These are phyloP conservation scores for Silurus lanzhouensis DNA, from an alignment of 2,797 vertebrate genomes.

Conservation along the genomic window DNA sequence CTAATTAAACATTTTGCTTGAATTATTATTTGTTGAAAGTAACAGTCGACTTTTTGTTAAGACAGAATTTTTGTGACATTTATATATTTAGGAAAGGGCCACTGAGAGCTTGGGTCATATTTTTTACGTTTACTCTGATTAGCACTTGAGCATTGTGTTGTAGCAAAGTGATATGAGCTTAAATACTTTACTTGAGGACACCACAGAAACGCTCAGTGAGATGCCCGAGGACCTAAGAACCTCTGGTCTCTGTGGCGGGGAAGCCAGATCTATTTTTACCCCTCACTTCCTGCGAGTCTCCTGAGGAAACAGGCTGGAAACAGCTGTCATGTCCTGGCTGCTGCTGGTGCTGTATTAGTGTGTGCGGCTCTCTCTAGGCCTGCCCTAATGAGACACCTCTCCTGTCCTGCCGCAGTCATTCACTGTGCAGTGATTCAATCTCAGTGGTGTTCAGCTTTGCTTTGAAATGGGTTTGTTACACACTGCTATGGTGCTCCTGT, in stretches of 20 bases:
- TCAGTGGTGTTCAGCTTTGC: background rate
- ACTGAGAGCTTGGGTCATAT: background rate
- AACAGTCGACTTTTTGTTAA: background rate
- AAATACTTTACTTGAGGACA: constrained; percentile 11
- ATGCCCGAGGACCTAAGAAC: constrained; percentile 17
- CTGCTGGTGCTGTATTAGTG: constrained; percentile 7
- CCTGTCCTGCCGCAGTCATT: constrained; percentile 18
- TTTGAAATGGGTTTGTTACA: constrained; percentile 1
- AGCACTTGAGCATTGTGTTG: background rate
- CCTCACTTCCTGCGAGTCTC: constrained; percentile 9
- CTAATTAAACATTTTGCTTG: background rate
- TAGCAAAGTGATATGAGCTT: background rate
- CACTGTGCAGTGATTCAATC: background rate
- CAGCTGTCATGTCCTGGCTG: constrained; percentile 44
- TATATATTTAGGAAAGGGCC: background rate
- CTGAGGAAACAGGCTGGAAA: constrained; percentile 43
- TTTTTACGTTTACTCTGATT: background rate
- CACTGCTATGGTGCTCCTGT: background rate
- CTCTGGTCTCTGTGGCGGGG: constrained; percentile 8
- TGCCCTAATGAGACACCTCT: constrained; percentile 39
- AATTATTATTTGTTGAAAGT: too few species aligned
- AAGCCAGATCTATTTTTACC: constrained; percentile 33
- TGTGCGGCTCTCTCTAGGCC: constrained; percentile 15
- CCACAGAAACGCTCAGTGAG: background rate
- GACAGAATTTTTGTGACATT: background rate